Evolutionary conservation across 2,113 vertebrate genomes (phyloP).

Genomic region (Eclectus roratus): DNA sequence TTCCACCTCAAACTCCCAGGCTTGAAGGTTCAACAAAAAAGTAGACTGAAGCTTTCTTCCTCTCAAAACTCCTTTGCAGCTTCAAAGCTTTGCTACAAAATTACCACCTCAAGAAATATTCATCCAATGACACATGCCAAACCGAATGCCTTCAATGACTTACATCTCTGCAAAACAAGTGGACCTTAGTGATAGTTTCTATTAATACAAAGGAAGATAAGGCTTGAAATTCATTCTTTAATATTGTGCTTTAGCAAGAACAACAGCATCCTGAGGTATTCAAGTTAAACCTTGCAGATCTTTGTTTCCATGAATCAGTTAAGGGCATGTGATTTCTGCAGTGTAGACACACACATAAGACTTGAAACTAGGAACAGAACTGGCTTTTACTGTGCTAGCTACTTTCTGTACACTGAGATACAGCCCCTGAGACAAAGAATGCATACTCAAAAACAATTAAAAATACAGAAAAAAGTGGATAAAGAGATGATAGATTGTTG

Average conservation of each 20-base stretch:
- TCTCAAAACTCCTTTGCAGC: not conserved
- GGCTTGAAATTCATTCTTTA: not conserved
- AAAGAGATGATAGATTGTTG: not conserved
- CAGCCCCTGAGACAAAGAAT: not conserved
- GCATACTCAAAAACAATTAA: not conserved
- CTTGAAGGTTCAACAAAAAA: not conserved
- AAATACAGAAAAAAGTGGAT: not conserved
- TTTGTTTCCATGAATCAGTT: not conserved
- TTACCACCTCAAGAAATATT: not conserved
- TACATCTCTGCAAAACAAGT: not conserved
- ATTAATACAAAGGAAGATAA: not conserved
- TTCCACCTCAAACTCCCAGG: not conserved
- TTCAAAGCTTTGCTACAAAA: not conserved
- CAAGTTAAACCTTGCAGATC: not conserved
- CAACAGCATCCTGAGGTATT: not conserved
- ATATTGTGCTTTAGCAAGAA: not conserved
- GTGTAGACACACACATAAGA: not conserved
- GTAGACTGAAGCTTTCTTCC: not conserved
- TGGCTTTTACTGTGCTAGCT: not conserved
- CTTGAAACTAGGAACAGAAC: not conserved
- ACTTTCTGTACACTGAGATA: not conserved
- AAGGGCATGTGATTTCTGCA: fast-evolving
- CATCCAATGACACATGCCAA: not conserved
- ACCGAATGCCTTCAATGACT: not conserved
- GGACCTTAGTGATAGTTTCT: not conserved